Evolutionary conservation across 2,113 vertebrate species (phyloP).

Genomic region (Psettodes erumei): DNA sequence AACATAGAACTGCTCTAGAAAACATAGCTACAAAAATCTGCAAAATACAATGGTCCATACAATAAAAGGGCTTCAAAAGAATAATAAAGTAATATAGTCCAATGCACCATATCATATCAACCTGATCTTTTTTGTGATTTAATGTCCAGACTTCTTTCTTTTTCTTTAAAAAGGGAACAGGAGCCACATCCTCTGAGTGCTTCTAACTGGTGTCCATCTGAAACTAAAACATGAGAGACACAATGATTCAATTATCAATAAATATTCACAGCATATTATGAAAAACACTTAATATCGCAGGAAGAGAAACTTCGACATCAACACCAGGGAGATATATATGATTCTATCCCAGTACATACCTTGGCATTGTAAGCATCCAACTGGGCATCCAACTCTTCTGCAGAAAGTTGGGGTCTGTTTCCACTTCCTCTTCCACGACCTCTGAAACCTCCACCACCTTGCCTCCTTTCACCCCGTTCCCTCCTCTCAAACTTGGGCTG

Average conservation of each 20-base stretch:
- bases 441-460: slow-evolving; percentile 77
- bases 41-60: slow-evolving; percentile 31
- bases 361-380: slow-evolving; percentile 97
- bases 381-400: slow-evolving; percentile 98
- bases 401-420: slow-evolving; percentile 89
- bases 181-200: neutral
- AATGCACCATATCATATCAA: slow-evolving; percentile 3
- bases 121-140: neutral
- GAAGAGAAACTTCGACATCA: neutral
- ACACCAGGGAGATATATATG: too few species aligned
- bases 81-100: slow-evolving; percentile 4
- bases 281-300: neutral
- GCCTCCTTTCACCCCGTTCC: neutral
- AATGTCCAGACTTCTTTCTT: neutral
- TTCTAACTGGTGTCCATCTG: slow-evolving; percentile 97
- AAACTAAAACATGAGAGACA: slow-evolving; percentile 25
- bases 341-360: slow-evolving; percentile 72
- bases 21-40: slow-evolving; percentile 73
- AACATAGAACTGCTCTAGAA: slow-evolving; percentile 25
- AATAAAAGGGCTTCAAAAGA: slow-evolving; percentile 84
- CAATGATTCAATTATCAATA: accelerated
- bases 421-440: slow-evolving; percentile 88
- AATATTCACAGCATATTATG: neutral
- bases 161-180: neutral
- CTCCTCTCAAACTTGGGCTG: slow-evolving; percentile 61